These are phyloP conservation scores for Mionectes macconnelli DNA, from an alignment of 2,113 vertebrate species.

Conservation along the genomic window DNA sequence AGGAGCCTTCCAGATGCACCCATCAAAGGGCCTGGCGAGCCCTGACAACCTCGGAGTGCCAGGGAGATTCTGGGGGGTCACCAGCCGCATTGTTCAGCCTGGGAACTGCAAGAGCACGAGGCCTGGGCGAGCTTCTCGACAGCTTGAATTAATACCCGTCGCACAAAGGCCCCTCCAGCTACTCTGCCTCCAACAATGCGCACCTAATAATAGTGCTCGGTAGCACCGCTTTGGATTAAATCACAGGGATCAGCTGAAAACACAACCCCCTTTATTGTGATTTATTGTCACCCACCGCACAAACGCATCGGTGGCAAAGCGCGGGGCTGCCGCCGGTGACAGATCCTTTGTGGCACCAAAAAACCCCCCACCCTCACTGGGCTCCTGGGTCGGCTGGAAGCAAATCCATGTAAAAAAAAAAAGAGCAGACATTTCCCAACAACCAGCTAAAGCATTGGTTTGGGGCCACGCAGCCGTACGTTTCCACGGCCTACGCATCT, in stretches of 20 bases:
- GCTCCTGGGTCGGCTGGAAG: neutral
- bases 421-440: neutral
- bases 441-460: neutral
- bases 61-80: neutral
- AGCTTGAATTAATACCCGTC: neutral
- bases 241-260: slow-evolving; percentile 25
- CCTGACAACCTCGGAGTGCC: neutral
- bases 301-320: slow-evolving; percentile 16
- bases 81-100: neutral
- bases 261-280: slow-evolving; percentile 22
- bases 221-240: slow-evolving; percentile 1
- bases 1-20: neutral
- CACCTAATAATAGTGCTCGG: neutral
- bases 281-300: slow-evolving; percentile 1
- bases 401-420: neutral
- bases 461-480: neutral
- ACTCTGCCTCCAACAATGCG: neutral
- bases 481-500: neutral
- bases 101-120: neutral
- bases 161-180: neutral
- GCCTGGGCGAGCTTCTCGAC: neutral
- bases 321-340: neutral
- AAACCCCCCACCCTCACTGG: neutral
- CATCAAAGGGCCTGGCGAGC: neutral
- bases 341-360: neutral